phyloP scores from a whole-genome alignment of 2,113 vertebrate species.

The Marmota monax region DNA sequence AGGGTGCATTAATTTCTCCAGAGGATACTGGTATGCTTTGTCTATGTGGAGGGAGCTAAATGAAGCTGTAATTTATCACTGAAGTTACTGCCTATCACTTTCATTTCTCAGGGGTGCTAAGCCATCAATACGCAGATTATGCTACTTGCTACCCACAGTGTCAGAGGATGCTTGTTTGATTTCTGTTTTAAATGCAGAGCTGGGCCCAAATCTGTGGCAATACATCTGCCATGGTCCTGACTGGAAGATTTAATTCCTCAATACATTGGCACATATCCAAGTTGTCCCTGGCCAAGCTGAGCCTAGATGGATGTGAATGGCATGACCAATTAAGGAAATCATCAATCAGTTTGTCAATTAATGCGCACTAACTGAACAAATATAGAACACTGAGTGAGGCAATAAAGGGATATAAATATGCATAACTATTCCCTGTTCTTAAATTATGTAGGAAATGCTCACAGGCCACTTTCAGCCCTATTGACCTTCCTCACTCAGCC shows the following conservation, averaged over 20 bases:
- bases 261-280: conserved; percentile 15
- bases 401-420: conserved; percentile 27
- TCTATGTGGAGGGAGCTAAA: conserved; percentile 36
- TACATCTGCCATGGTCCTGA: not conserved
- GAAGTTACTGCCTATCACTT: conserved; percentile 19
- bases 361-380: conserved; percentile 55
- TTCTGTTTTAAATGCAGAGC: conserved; percentile 54
- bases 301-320: conserved; percentile 50
- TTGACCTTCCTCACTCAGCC: not conserved
- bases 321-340: conserved; percentile 47
- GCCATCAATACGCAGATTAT: conserved; percentile 52
- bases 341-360: conserved; percentile 66
- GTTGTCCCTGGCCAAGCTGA: conserved; percentile 12
- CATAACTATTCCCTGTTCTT: not conserved
- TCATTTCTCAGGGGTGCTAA: conserved; percentile 28
- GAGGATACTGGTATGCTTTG: conserved; percentile 22
- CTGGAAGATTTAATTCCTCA: conserved; percentile 56
- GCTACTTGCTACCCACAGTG: not conserved
- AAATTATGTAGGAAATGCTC: conserved; percentile 1
- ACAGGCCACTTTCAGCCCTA: not conserved
- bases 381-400: conserved; percentile 8
- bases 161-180: conserved; percentile 12
- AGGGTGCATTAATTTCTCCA: conserved; percentile 72
- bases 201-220: conserved; percentile 17
- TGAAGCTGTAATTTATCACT: conserved; percentile 67